These are phyloP conservation scores for Drosophila nr. perissopoda DNA, from an alignment of 2,888 invertebrate species.

Conservation along the genomic window DNA sequence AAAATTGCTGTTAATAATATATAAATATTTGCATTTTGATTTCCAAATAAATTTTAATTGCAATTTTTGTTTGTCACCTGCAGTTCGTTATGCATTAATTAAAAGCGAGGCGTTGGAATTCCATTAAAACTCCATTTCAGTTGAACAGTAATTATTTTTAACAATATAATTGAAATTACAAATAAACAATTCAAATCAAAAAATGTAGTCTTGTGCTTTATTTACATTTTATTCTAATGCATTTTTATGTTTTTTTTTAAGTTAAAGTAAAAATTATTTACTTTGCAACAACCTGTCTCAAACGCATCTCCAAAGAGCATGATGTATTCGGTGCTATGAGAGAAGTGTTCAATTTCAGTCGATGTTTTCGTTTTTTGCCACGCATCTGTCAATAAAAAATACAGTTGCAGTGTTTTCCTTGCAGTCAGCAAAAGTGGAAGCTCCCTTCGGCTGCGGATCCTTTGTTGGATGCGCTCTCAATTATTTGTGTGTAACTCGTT, in stretches of 20 bases:
- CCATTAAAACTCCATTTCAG: not conserved
- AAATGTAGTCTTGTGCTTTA: not conserved
- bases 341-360: constrained; percentile 4
- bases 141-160: not conserved
- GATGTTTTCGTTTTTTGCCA: constrained; percentile 24
- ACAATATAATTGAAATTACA: not conserved
- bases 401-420: constrained; percentile 28
- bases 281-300: not conserved
- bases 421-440: not conserved
- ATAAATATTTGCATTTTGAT: not conserved
- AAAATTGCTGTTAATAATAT: not conserved
- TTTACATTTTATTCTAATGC: not conserved
- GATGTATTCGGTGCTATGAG: not conserved
- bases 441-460: constrained; percentile 29
- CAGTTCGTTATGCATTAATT: not conserved
- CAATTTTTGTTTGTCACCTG: not conserved
- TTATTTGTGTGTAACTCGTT: constrained; percentile 64
- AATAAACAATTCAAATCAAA: not conserved
- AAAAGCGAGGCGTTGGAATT: not conserved
- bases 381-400: constrained; percentile 60
- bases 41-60: not conserved
- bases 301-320: constrained; percentile 8
- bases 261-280: not conserved
- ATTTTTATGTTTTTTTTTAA: no score
- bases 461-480: constrained; percentile 62